phyloP scores from a whole-genome alignment of 2,797 vertebrate genomes.

The Aphelocoma californica region DNA sequence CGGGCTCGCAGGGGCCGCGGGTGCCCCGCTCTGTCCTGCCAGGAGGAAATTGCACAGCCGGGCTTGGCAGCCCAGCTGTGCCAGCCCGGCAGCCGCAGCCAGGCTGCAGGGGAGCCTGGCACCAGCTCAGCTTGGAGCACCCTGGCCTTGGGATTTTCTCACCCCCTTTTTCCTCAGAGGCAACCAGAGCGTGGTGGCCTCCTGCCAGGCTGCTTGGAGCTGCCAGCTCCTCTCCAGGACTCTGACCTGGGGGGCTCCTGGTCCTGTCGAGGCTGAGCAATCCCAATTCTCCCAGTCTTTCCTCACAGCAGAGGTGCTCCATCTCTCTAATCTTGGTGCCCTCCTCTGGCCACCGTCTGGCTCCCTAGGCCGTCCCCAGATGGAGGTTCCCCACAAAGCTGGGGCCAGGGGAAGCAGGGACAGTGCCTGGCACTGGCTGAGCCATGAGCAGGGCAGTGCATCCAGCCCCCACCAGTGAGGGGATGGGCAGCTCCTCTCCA shows the following conservation, averaged over 20 bases:
- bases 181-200: background rate
- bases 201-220: background rate
- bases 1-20: accelerated
- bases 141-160: background rate
- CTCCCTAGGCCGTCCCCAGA: background rate
- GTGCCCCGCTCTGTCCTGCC: background rate
- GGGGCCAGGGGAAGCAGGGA: accelerated
- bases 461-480: background rate
- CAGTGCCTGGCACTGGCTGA: background rate
- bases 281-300: background rate
- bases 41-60: background rate
- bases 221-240: background rate
- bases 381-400: background rate
- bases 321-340: no score
- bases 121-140: background rate
- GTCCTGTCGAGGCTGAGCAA: background rate
- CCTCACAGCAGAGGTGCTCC: background rate
- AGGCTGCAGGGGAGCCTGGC: background rate
- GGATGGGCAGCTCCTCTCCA: background rate
- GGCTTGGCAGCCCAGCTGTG: background rate
- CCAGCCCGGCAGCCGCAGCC: background rate
- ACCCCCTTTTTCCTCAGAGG: background rate
- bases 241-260: background rate
- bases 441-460: background rate
- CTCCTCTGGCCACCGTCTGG: background rate